Percentiles rank a stretch among this genome's conserved stretches.
These are phyloP conservation scores for Caenorhabditis parvicauda DNA, from an alignment of 2,888 invertebrate species.

Conservation along the genomic window DNA sequence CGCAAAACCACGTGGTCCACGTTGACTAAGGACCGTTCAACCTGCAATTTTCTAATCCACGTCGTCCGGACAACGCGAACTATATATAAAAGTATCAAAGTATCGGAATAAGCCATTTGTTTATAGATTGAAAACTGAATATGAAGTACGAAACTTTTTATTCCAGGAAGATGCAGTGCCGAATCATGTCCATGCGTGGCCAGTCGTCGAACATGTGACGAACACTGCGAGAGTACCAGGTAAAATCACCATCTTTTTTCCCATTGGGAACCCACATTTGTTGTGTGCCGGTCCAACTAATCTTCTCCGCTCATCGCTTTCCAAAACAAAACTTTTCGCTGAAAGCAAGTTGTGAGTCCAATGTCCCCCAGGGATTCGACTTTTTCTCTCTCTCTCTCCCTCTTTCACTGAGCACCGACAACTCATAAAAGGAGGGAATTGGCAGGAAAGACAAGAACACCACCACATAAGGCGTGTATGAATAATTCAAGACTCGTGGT, in stretches of 20 bases:
- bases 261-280: neutral
- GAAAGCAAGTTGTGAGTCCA: too few species aligned
- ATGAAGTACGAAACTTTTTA: neutral
- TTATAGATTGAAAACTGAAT: too few species aligned
- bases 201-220: constrained; percentile 60
- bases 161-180: constrained; percentile 52
- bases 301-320: neutral
- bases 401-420: constrained; percentile 4
- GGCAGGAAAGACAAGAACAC: too few species aligned
- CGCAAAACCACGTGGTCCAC: too few species aligned
- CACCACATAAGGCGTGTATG: too few species aligned
- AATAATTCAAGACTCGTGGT: too few species aligned
- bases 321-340: constrained; percentile 8
- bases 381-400: constrained; percentile 3
- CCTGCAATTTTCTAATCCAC: too few species aligned
- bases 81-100: too few species aligned
- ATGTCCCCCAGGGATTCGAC: constrained; percentile 8
- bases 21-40: too few species aligned
- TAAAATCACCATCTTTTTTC: constrained; percentile 11
- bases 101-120: too few species aligned
- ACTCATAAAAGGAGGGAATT: constrained; percentile 13
- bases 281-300: neutral
- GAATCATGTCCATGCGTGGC: constrained; percentile 62
- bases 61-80: too few species aligned
- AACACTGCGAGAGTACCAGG: constrained; percentile 62